Conservation (phyloP, 1,140 invertebrate species). For the Telenomus remus region DNA sequence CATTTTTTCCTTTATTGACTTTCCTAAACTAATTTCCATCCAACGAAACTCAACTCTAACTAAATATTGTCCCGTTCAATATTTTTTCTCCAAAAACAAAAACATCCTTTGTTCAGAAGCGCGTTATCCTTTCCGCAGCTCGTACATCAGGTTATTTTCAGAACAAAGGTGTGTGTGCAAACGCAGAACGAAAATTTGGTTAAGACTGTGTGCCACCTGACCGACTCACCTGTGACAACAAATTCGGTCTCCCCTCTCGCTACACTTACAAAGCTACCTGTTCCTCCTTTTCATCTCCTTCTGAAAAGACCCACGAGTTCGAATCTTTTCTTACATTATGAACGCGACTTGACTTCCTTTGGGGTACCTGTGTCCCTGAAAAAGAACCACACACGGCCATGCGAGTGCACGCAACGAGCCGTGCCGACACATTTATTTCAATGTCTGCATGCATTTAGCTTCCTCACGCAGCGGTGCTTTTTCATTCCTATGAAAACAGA, state of each 20-base stretch:
- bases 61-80: too few species aligned
- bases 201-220: conserved; percentile 46
- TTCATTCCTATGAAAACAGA: background rate
- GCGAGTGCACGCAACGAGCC: conserved; percentile 44
- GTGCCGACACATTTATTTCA: conserved; percentile 44
- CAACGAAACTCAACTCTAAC: too few species aligned
- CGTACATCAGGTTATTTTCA: background rate
- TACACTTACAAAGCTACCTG: conserved; percentile 47
- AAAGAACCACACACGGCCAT: conserved; percentile 21
- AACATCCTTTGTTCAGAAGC: too few species aligned
- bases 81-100: too few species aligned
- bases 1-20: too few species aligned
- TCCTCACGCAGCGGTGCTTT: conserved; percentile 10
- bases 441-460: conserved; percentile 10
- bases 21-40: too few species aligned
- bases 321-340: conserved; percentile 45
- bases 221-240: conserved; percentile 37
- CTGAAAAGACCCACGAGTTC: conserved; percentile 16
- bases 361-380: conserved; percentile 35
- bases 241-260: conserved; percentile 25
- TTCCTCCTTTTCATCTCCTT: conserved; percentile 37
- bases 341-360: conserved; percentile 20
- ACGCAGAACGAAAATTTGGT: conserved; percentile 6
- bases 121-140: background rate
- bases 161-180: background rate